phyloP scores from a whole-genome alignment of 2,888 invertebrate genomes.

The Smittia sp. region DNA sequence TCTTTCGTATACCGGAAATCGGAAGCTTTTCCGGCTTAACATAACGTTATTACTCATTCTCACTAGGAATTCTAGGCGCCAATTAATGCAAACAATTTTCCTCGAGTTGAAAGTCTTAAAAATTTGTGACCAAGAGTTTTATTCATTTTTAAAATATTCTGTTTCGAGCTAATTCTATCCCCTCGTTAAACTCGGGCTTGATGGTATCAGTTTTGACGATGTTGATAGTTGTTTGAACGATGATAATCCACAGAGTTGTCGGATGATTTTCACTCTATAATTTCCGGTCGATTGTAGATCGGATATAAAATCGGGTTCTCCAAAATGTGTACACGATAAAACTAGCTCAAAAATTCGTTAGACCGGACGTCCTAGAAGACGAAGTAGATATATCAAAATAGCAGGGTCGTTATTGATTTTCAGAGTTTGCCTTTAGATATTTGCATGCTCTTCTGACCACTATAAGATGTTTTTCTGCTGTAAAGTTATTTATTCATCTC shows the following conservation, averaged over 20 bases:
- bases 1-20: neutral
- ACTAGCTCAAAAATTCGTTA: constrained; percentile 34
- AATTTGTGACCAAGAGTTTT: neutral
- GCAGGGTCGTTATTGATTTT: neutral
- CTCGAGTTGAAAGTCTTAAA: constrained; percentile 24
- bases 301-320: constrained; percentile 7
- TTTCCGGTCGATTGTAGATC: constrained; percentile 37
- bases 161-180: too few relatives aligned
- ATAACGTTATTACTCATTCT: too few relatives aligned
- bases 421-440: neutral
- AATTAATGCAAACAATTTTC: constrained; percentile 13
- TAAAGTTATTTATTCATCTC: constrained; percentile 29
- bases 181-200: neutral
- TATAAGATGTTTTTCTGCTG: constrained; percentile 11
- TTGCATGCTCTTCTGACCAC: constrained; percentile 12
- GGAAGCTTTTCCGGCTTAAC: neutral
- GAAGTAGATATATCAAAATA: neutral
- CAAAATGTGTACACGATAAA: neutral
- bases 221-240: neutral
- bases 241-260: constrained; percentile 1
- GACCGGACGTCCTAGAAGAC: neutral
- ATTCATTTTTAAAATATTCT: too few relatives aligned
- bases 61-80: too few relatives aligned
- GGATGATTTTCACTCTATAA: constrained; percentile 32
- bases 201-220: constrained; percentile 8